A percentile compares a stretch with the other conserved stretches of the same genome.
phyloP scores from a whole-genome alignment of 2,888 invertebrate genomes.

The Cynaeus angustus region DNA sequence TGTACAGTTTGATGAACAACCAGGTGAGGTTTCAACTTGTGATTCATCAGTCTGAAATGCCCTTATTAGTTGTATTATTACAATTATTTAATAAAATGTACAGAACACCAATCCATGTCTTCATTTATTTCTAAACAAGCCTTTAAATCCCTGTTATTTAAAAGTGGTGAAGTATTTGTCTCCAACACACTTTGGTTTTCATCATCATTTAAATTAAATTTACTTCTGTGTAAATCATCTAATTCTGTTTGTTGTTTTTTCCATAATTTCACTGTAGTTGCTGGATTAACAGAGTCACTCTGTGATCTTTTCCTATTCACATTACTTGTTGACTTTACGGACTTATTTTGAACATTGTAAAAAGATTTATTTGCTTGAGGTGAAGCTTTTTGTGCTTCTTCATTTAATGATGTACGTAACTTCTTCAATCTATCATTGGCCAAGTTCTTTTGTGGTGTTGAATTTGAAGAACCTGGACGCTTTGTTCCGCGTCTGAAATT shows the following conservation, averaged over 20 bases:
- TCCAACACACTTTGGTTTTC: neutral
- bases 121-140: conserved; percentile 33
- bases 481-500: conserved; percentile 20
- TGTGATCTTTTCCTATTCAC: neutral
- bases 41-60: conserved; percentile 11
- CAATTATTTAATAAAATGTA: conserved; percentile 9
- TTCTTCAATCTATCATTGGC: conserved; percentile 54
- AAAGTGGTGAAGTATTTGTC: neutral
- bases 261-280: neutral
- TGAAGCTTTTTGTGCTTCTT: conserved; percentile 29
- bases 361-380: neutral
- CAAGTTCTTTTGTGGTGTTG: conserved; percentile 21
- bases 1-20: neutral
- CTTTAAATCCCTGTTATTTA: neutral
- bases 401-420: conserved; percentile 46
- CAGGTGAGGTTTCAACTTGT: neutral
- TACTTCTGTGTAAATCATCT: too few relatives aligned
- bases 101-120: conserved; percentile 58
- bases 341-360: neutral
- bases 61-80: neutral
- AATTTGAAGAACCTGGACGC: neutral
- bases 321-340: neutral
- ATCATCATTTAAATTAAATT: conserved; percentile 18
- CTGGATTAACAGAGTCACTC: neutral
- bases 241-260: neutral